phyloP scores from a whole-genome alignment of 2,797 vertebrate genomes.

The Cryptoprocta ferox region DNA sequence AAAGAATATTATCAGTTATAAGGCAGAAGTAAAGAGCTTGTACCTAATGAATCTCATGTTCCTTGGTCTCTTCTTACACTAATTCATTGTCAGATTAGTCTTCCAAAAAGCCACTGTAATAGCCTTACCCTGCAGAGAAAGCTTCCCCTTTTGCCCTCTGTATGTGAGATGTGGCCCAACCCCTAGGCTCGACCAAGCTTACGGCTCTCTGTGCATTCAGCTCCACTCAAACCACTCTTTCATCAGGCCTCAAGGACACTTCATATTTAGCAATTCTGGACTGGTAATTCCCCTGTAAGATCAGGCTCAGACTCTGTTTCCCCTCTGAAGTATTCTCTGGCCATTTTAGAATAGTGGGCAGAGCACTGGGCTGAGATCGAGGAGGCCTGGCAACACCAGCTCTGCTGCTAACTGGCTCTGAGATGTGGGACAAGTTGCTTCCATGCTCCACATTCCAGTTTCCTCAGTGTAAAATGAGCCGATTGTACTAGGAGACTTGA shows the following conservation, averaged over 20 bases:
- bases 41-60: background rate
- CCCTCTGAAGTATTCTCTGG: background rate
- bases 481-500: background rate
- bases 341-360: background rate
- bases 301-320: background rate
- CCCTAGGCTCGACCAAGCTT: background rate
- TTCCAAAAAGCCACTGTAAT: background rate
- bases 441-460: fast-evolving
- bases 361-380: background rate
- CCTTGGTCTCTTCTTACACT: background rate
- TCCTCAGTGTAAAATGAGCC: background rate
- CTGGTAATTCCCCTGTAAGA: background rate
- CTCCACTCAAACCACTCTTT: background rate
- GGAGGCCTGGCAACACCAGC: background rate
- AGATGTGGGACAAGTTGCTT: background rate
- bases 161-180: background rate
- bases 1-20: background rate
- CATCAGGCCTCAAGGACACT: background rate
- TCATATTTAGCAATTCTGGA: background rate
- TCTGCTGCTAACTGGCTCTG: background rate
- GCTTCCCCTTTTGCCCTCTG: background rate
- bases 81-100: background rate
- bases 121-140: background rate
- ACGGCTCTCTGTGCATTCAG: background rate
- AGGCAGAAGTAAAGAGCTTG: background rate